Evolutionary conservation across 2,888 invertebrate species (phyloP), one percentile per base, ranked within the genome.

Genomic region (Blastobasis adustella): DNA sequence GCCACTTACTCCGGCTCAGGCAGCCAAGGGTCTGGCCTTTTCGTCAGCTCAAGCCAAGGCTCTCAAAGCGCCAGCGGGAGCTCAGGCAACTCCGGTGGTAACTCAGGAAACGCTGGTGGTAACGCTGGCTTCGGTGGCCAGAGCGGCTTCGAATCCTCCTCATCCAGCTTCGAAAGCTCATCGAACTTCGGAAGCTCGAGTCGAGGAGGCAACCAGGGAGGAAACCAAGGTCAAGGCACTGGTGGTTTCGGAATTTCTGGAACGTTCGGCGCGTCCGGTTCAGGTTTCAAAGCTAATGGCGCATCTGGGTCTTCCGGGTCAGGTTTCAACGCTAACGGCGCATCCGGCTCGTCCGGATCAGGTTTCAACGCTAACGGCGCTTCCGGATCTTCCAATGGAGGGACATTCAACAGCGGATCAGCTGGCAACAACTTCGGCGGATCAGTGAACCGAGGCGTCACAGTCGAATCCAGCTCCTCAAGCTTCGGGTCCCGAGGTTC

Each of bases 1-100:
- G 76, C 74, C 6, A 75, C 78, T 9, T 77, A 60, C 69, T 64
- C 73, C 3, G 73, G 73, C 10, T 61, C 71, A 2, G 63, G 56
- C 49, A 66, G 49, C 56, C 74, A 78, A 47, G 79, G 77, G 9
- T 67, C 72, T 1, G 67, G 73, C 0, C 55, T 75, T 0, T 77
- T 79, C 56, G 67, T 58, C 39, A 59, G 59, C 7, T 50, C 63
- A 5, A 65, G 49, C 10, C 56, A 56, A 46, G 55, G 56, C 0
- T 49, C 56, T 6, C 23, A 23, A 0, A 47, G 45, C 37, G 55
- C 55, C 41, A 52, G 53, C 49, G 61, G 48, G 55, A 10, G 10
- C 52, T 4, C 52, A 46, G 51, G 56, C 46, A 55, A 53, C 43
- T 54, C 41, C 6, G 48, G 45, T 45, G 49, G 52, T 3, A 36